Conservation (phyloP, 2,888 invertebrate species). For the Thereva unica region DNA sequence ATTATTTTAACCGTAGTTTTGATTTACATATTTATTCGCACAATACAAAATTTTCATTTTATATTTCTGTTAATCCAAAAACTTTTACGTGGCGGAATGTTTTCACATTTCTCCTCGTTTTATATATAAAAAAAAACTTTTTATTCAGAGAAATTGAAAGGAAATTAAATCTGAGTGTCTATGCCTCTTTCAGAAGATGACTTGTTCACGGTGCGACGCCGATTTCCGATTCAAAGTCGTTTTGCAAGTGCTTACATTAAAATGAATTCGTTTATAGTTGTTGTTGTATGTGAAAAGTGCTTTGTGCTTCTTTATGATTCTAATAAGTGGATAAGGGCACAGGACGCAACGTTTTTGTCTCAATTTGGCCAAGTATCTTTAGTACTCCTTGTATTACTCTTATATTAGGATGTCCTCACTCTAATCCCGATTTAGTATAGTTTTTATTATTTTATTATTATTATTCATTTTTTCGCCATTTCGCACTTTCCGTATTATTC, state of each 20-base stretch:
- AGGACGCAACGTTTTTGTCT: slow-evolving; percentile 28
- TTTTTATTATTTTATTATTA: slow-evolving; percentile 1
- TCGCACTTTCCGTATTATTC: slow-evolving; percentile 20
- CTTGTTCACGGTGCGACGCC: slow-evolving; percentile 15
- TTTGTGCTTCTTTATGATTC: slow-evolving; percentile 13
- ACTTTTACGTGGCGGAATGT: background rate
- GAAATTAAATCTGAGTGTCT: slow-evolving; percentile 27
- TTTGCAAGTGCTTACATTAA: slow-evolving; percentile 16
- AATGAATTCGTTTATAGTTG: slow-evolving; percentile 23
- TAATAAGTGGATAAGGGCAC: slow-evolving; percentile 12
- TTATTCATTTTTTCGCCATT: slow-evolving; percentile 11
- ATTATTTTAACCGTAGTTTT: too few relatives aligned
- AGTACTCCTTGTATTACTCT: background rate
- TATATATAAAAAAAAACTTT: slow-evolving; percentile 18
- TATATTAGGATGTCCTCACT: slow-evolving; percentile 16
- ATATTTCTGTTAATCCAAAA: background rate
- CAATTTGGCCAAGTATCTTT: background rate
- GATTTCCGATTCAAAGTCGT: slow-evolving; percentile 23
- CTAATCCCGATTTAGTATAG: background rate
- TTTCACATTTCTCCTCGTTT: background rate
- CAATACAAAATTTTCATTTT: too few relatives aligned
- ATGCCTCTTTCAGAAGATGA: slow-evolving; percentile 27
- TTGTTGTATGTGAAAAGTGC: slow-evolving; percentile 29
- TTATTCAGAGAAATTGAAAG: slow-evolving; percentile 4
- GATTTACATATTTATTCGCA: too few relatives aligned